Conservation (phyloP, 2,888 invertebrate genomes). For the Brachynemurus nebulosus region DNA sequence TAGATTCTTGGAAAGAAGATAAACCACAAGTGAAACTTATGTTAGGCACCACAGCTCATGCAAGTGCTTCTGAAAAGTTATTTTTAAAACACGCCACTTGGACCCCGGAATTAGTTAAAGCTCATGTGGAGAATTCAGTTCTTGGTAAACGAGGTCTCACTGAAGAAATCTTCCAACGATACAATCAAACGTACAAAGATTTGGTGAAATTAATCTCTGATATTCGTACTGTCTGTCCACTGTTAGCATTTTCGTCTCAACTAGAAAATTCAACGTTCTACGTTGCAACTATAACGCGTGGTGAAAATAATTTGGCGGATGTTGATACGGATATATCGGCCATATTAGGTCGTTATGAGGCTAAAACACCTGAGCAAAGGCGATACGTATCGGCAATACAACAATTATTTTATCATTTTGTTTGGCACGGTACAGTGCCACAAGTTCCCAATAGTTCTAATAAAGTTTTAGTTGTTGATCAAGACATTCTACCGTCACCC, state of each 20-base stretch:
- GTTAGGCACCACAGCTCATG: slow-evolving; percentile 61
- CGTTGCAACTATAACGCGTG: slow-evolving; percentile 53
- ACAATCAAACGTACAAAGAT: slow-evolving; percentile 51
- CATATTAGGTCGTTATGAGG: slow-evolving; percentile 62
- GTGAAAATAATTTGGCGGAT: slow-evolving; percentile 33
- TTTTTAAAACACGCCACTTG: slow-evolving; percentile 47
- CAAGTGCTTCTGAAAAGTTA: slow-evolving; percentile 48
- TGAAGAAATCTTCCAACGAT: slow-evolving; percentile 45
- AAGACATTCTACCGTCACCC: slow-evolving; percentile 49
- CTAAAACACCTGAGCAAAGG: slow-evolving; percentile 56
- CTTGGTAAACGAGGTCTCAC: slow-evolving; percentile 49
- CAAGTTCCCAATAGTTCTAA: slow-evolving; percentile 36
- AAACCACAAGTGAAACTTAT: slow-evolving; percentile 38
- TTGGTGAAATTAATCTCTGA: slow-evolving; percentile 62
- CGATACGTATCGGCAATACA: slow-evolving; percentile 67
- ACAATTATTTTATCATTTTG: slow-evolving; percentile 67
- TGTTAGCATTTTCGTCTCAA: slow-evolving; percentile 49
- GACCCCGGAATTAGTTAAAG: slow-evolving; percentile 48
- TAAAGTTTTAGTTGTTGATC: slow-evolving; percentile 51
- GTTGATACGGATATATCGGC: slow-evolving; percentile 60
- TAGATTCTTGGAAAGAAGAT: slow-evolving; percentile 44
- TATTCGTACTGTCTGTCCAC: slow-evolving; percentile 65
- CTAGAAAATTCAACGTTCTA: slow-evolving; percentile 56
- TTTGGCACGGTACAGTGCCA: slow-evolving; percentile 61
- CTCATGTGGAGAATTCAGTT: slow-evolving; percentile 46